Evolutionary conservation across 2,797 vertebrate species (phyloP).

Genomic region (Sebastes paucispinis): DNA sequence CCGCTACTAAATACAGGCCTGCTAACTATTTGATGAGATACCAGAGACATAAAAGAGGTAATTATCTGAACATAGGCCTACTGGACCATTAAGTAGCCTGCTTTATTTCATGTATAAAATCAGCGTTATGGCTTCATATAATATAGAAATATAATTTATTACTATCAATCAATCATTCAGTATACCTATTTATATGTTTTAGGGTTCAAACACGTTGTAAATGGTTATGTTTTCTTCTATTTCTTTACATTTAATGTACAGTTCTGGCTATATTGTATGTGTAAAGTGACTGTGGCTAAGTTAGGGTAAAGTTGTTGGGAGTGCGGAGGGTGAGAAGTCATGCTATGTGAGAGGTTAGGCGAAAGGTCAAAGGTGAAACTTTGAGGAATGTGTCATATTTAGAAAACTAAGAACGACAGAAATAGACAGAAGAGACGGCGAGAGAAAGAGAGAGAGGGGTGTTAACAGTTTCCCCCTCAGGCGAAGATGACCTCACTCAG

Average conservation of each 20-base stretch:
- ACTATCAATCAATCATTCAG: no score
- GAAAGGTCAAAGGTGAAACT: conserved; percentile 28
- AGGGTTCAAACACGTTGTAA: no score
- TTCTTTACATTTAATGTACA: background rate
- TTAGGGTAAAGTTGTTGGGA: background rate
- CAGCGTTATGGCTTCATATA: no score
- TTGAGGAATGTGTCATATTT: conserved; percentile 36
- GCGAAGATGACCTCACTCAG: conserved; percentile 31
- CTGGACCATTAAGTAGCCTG: no score
- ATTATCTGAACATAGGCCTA: no score
- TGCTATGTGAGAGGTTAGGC: background rate
- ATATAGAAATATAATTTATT: no score
- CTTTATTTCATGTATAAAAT: no score
- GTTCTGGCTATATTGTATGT: background rate
- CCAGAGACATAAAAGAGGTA: no score
- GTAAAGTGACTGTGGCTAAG: background rate
- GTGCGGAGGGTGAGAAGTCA: background rate
- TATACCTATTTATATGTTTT: no score
- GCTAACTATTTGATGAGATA: no score
- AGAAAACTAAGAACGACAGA: conserved; percentile 2
- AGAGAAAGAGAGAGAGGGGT: background rate
- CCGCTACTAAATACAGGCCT: no score
- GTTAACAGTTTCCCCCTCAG: conserved; percentile 5
- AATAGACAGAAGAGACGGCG: background rate
- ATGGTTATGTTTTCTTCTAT: background rate